phyloP scores from a whole-genome alignment of 2,888 invertebrate genomes.

The Euplagia quadripunctaria region DNA sequence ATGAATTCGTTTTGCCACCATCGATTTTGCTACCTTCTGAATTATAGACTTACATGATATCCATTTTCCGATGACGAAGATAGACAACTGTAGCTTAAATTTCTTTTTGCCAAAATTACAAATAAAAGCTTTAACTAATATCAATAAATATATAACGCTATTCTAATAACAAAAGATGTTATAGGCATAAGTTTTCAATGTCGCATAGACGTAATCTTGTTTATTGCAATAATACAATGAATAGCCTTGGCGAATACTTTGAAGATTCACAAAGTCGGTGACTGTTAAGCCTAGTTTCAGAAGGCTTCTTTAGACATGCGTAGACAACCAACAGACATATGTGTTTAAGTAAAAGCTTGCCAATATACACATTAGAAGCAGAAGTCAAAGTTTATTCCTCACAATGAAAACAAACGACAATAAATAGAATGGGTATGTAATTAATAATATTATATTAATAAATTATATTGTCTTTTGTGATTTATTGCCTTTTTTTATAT shows the following conservation, averaged over 20 bases:
- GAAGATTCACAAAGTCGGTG: conserved; percentile 14
- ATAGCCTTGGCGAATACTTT: neutral
- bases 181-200: neutral
- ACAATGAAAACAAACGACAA: neutral
- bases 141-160: neutral
- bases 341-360: conserved; percentile 21
- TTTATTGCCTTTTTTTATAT: too few species aligned
- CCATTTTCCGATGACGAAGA: too few species aligned
- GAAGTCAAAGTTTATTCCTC: neutral
- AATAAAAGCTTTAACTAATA: neutral
- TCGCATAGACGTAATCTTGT: neutral
- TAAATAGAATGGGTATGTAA: neutral
- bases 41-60: too few species aligned
- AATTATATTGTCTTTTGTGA: too few species aligned
- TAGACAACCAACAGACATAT: conserved; percentile 14
- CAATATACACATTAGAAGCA: conserved; percentile 7
- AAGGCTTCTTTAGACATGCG: conserved; percentile 16
- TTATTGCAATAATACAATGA: conserved; percentile 5
- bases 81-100: too few species aligned
- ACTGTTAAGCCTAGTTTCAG: conserved; percentile 10
- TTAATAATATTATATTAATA: too few species aligned
- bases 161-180: neutral
- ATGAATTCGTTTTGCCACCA: too few species aligned
- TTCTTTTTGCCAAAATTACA: neutral
- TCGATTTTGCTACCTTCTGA: too few species aligned